phyloP scores from a whole-genome alignment of 2,113 vertebrate species.

The Xerus inauris region DNA sequence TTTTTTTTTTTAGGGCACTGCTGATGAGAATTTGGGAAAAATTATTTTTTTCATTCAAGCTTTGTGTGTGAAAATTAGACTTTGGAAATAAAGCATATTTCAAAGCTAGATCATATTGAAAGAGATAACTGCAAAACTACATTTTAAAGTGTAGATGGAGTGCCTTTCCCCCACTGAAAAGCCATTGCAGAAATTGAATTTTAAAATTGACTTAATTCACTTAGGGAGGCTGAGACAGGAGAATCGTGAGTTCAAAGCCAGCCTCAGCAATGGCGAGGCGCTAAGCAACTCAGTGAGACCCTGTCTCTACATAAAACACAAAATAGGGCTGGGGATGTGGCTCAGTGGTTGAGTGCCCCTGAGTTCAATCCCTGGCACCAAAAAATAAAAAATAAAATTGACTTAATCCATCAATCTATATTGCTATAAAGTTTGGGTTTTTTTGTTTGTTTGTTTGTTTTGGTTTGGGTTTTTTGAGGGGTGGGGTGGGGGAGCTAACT shows the following conservation, averaged over 20 bases:
- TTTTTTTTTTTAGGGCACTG: slow-evolving; percentile 35
- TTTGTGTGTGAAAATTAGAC: slow-evolving; percentile 42
- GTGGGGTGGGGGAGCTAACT: too few species aligned
- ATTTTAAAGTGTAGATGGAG: slow-evolving; percentile 25
- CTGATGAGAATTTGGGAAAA: slow-evolving; percentile 27
- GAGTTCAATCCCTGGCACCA: too few species aligned
- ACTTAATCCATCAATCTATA: neutral
- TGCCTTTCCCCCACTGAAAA: neutral
- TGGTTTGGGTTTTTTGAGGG: too few species aligned
- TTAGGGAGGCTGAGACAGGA: too few species aligned
- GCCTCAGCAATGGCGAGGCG: too few species aligned
- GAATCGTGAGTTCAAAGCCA: too few species aligned
- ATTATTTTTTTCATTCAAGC: slow-evolving; percentile 30
- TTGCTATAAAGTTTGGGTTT: neutral
- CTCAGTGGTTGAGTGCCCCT: too few species aligned
- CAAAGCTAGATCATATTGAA: neutral
- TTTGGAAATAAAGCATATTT: slow-evolving; percentile 44
- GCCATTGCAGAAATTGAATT: slow-evolving; percentile 40
- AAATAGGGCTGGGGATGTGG: too few species aligned
- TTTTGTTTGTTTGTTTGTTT: neutral
- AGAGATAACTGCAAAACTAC: slow-evolving; percentile 29
- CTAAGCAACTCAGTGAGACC: too few species aligned
- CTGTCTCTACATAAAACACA: too few species aligned
- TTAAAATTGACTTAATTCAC: slow-evolving; percentile 5
- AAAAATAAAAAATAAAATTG: neutral